A percentile compares a stretch with the other conserved stretches of the same genome.
phyloP scores from a whole-genome alignment of 1,140 invertebrate genomes.

The Pseudobourletiella spinata region DNA sequence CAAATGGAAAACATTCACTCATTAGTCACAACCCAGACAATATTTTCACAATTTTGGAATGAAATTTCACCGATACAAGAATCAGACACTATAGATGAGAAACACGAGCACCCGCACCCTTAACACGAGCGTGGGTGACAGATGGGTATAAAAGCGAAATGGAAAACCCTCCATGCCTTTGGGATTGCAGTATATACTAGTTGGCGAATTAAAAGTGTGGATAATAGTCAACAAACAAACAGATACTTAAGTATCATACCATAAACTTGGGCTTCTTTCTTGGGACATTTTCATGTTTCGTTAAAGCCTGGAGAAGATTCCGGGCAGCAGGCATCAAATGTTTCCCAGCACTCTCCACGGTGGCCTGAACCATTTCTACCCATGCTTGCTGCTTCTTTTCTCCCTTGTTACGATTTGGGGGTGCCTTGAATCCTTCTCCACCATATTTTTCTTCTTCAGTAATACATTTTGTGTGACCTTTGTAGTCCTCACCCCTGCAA shows the following conservation, averaged over 20 bases:
- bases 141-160: too few relatives aligned
- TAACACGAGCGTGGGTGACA: background rate
- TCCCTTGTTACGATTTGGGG: constrained; percentile 67
- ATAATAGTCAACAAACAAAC: too few relatives aligned
- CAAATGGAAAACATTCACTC: too few relatives aligned
- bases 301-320: constrained; percentile 59
- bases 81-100: too few relatives aligned
- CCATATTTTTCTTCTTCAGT: constrained; percentile 84
- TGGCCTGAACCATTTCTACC: constrained; percentile 68
- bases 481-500: constrained; percentile 67
- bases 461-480: constrained; percentile 79
- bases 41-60: background rate
- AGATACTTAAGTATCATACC: constrained; percentile 31
- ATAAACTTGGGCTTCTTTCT: constrained; percentile 81
- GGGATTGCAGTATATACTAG: too few relatives aligned
- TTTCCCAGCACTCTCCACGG: constrained; percentile 52
- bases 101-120: too few relatives aligned
- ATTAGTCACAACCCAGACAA: too few relatives aligned
- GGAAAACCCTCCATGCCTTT: too few relatives aligned
- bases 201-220: background rate
- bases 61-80: too few relatives aligned
- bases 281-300: constrained; percentile 77
- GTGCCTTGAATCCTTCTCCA: constrained; percentile 66
- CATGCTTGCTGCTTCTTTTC: constrained; percentile 82
- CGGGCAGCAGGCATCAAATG: constrained; percentile 49